Base-by-base conservation (phyloP, 2,888 invertebrate genomes). In the Archips crataeganus region DNA sequence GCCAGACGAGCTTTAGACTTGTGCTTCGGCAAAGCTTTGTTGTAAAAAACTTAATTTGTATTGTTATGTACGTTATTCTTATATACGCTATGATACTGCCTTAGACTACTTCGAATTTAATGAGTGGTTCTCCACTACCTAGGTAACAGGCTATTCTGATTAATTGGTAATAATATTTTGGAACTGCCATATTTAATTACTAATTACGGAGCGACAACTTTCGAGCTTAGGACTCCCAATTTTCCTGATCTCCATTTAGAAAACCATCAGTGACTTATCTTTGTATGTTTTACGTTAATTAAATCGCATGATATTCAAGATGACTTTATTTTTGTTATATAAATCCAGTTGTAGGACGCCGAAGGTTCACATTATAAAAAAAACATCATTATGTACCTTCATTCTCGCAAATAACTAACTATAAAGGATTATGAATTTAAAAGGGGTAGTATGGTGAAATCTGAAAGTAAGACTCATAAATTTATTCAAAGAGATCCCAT, bases 271-370 rank as follows among this genome's bases (percentile, higher is more conserved):
- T 73, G 69, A 69, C 63, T 73, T 73, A 59, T 57, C 13, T 54
- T 73, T 68, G 61, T 68, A 61, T 54, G 61, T 68, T 62, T 62
- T 57, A 49, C 49, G 57, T 68, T 57, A 47, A 39, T 61, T 67
- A 62, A 68, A 63, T 62, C 62, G 68, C 72, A 63, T 67, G 73
- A 39, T 68, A 68, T 63, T 68, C 68, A 68, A 73, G 62, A 74
- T 64, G 64, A 60, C 51, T 74, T 64, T 63, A 54, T 63, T 70
- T 34, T 32, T 62, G 15, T 61, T 62, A 69, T 64, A 70, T 54
- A 42, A 64, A 69, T 74, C 73, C 73, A 69, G 68, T 74, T 74
- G 69, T 74, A 74, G 73, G 64, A 69, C 62, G 51, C 59, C 60
- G 59, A 65, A 74, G 73, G 64, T 69, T 71, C 66, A 61, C 42